Evolutionary conservation across 2,113 vertebrate genomes (phyloP).

Genomic region (Aplodontia rufa): DNA sequence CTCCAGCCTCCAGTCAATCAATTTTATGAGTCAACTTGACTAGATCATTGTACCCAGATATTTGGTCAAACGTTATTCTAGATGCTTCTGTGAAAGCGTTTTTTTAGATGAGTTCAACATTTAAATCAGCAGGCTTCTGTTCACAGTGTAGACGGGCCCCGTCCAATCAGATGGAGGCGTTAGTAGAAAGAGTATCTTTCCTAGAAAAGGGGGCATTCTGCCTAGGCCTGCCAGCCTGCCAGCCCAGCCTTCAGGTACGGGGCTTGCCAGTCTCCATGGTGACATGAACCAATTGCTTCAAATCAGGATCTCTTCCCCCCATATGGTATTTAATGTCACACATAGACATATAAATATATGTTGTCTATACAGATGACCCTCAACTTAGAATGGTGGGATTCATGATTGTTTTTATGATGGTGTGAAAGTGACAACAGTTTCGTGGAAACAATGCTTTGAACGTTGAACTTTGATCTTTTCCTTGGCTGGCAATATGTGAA

Average conservation of each 20-base stretch:
- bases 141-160: too few relatives aligned
- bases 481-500: too few relatives aligned
- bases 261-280: neutral
- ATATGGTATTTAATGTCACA: neutral
- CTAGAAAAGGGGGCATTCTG: neutral
- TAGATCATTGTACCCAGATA: neutral
- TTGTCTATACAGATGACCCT: neutral
- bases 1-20: too few relatives aligned
- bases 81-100: neutral
- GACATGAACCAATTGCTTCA: neutral
- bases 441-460: neutral
- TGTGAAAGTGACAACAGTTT: neutral
- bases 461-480: neutral
- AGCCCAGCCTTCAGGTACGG: neutral
- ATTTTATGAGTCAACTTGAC: neutral
- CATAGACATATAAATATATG: neutral
- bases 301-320: neutral
- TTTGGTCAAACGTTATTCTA: neutral
- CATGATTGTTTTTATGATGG: neutral
- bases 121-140: neutral
- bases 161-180: neutral
- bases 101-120: neutral
- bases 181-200: neutral
- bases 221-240: neutral
- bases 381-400: neutral